Conservation (phyloP, 2,888 invertebrate species). For the Agrochola lychnidis region DNA sequence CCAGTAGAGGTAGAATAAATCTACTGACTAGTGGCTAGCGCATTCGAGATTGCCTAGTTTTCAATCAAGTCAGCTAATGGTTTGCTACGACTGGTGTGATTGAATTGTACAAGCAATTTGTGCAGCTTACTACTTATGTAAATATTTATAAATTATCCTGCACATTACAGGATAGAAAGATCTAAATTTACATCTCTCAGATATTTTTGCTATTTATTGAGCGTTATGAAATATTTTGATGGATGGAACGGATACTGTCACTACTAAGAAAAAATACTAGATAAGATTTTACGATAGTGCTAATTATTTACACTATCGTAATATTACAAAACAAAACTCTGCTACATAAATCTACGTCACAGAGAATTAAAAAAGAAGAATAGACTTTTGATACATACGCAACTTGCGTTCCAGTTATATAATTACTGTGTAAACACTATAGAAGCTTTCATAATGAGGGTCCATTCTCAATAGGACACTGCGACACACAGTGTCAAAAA, state of each 20-base stretch:
- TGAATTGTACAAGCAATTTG: not conserved
- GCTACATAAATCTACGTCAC: not conserved
- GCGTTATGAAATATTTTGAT: not conserved
- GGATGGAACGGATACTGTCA: no score
- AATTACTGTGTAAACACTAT: slow-evolving; percentile 43
- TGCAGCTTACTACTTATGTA: not conserved
- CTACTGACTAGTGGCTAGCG: not conserved
- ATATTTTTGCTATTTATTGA: not conserved
- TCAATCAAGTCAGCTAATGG: not conserved
- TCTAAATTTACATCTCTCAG: not conserved
- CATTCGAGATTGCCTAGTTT: not conserved
- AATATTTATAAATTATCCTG: not conserved
- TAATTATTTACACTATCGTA: no score
- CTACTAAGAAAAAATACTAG: not conserved
- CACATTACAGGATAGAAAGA: not conserved
- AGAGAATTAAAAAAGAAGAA: not conserved
- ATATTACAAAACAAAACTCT: not conserved
- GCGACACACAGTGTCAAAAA: slow-evolving; percentile 16
- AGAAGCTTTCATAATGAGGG: slow-evolving; percentile 47
- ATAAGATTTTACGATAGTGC: no score
- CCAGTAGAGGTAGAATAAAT: not conserved
- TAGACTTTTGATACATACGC: slow-evolving; percentile 31
- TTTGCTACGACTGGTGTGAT: no score
- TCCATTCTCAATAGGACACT: slow-evolving; percentile 33
- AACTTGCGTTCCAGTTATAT: slow-evolving; percentile 53